Evolutionary conservation across 64 coral and sea anemone species (phyloP).

Genomic region (Montipora cactus): DNA sequence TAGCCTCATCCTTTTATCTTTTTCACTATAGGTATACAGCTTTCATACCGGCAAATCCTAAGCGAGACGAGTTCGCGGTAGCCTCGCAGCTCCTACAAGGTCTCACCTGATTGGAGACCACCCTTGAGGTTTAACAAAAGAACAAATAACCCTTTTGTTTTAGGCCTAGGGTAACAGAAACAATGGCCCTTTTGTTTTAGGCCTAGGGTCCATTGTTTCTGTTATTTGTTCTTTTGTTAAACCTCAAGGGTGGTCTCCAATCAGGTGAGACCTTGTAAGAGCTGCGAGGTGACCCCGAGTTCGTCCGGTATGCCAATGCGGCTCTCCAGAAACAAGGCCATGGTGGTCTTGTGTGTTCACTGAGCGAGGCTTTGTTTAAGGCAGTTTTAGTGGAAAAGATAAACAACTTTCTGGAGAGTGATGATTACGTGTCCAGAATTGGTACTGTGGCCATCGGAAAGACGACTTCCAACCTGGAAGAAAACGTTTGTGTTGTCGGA

Average conservation of each 20-base stretch:
- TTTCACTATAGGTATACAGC: constrained; percentile 20
- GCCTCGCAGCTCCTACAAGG: no score
- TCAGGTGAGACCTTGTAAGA: no score
- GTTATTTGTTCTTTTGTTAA: no score
- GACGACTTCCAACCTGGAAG: neutral
- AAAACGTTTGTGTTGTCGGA: constrained; percentile 40
- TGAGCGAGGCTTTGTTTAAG: constrained; percentile 39
- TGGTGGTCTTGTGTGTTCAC: constrained; percentile 49
- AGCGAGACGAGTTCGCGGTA: neutral
- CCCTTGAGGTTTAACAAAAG: no score
- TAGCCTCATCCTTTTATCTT: neutral
- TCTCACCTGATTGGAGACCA: no score
- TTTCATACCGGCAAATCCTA: constrained; percentile 37
- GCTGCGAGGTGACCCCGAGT: neutral
- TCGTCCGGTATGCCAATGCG: constrained; percentile 15
- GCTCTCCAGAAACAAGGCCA: constrained; percentile 12
- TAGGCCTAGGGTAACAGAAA: no score
- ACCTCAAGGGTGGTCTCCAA: no score
- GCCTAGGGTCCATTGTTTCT: no score
- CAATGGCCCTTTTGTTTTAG: no score
- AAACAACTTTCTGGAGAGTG: constrained; percentile 39
- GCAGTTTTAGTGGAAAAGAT: constrained; percentile 38
- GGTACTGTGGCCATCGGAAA: constrained; percentile 22
- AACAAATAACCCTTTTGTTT: no score
- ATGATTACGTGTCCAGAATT: constrained; percentile 10